A percentile compares a stretch with the other conserved stretches of the same genome.
Evolutionary conservation across 2,113 vertebrate genomes (phyloP).

Genomic region (Nipponia nippon): DNA sequence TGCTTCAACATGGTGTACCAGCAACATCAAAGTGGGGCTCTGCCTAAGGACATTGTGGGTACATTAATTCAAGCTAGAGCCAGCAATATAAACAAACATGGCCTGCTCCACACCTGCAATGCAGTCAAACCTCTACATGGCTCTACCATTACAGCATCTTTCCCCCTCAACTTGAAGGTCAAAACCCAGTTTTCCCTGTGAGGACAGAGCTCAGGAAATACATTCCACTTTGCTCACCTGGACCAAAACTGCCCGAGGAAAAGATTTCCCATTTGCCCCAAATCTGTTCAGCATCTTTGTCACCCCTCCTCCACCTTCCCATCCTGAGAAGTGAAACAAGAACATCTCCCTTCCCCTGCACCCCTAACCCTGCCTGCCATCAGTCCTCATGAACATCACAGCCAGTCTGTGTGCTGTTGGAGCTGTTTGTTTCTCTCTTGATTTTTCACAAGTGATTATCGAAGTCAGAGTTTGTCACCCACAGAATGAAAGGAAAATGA

Average conservation of each 20-base stretch:
- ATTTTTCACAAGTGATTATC: conserved; percentile 75
- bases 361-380: background rate
- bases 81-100: background rate
- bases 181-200: background rate
- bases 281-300: background rate
- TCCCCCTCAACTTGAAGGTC: background rate
- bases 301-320: rapidly evolving
- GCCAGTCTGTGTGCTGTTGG: background rate
- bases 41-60: background rate
- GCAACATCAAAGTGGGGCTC: background rate
- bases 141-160: background rate
- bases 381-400: background rate
- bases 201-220: background rate
- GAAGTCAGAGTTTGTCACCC: conserved; percentile 59
- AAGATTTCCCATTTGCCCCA: background rate
- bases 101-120: background rate
- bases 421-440: conserved; percentile 63
- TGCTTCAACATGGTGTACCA: background rate
- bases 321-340: background rate
- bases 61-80: background rate
- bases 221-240: background rate
- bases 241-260: background rate
- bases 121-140: background rate
- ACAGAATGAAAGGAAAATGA: conserved; percentile 68
- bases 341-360: background rate